phyloP scores from a whole-genome alignment of 1,140 invertebrate genomes.

The Cylas formicarius region DNA sequence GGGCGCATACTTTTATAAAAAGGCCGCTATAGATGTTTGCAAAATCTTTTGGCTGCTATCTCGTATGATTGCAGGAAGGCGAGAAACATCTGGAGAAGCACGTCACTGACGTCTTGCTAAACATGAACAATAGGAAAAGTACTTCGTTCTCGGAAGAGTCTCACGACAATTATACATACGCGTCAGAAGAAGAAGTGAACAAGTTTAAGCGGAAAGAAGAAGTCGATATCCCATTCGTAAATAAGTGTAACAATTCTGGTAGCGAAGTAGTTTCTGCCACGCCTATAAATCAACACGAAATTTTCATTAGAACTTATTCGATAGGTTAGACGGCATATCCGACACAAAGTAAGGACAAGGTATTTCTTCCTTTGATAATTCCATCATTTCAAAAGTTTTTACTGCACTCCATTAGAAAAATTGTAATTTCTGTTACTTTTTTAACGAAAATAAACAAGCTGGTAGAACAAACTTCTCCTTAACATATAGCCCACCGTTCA shows the following conservation, averaged over 20 bases:
- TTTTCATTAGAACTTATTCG: slow-evolving; percentile 9
- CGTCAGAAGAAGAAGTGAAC: not conserved
- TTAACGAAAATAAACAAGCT: no score
- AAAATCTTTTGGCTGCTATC: no score
- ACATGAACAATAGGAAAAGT: not conserved
- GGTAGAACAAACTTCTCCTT: no score
- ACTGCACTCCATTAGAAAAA: no score
- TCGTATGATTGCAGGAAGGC: slow-evolving; percentile 3
- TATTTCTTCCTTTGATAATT: no score
- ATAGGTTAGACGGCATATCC: not conserved
- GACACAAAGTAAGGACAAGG: not conserved
- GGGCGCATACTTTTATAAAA: no score
- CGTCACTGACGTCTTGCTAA: slow-evolving; percentile 1
- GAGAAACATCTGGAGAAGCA: slow-evolving; percentile 6
- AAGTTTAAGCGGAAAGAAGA: not conserved
- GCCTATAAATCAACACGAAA: not conserved
- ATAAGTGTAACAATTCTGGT: not conserved
- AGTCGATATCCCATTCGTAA: not conserved
- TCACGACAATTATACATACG: not conserved
- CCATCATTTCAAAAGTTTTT: slow-evolving; percentile 1
- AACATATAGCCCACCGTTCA: no score
- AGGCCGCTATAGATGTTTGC: no score
- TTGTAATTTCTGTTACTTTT: no score
- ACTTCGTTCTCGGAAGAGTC: not conserved
- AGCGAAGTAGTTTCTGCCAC: no score